These are phyloP conservation scores for Athetis lepigone DNA, from an alignment of 2,888 invertebrate genomes.

Conservation along the genomic window DNA sequence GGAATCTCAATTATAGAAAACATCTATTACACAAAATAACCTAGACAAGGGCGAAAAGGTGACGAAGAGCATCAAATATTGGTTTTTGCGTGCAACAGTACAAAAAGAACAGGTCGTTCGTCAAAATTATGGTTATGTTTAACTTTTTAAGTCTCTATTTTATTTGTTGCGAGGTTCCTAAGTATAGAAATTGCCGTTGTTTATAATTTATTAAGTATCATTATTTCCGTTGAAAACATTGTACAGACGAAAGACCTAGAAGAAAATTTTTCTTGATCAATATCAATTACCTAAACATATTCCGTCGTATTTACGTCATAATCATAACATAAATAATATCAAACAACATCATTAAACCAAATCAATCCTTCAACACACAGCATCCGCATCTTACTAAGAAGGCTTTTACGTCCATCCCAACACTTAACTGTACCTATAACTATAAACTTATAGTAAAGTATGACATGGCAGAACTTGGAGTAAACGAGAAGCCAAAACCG, in stretches of 20 bases:
- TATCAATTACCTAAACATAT: background rate
- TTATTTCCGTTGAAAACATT: background rate
- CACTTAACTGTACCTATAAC: slow-evolving; percentile 53
- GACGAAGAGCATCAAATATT: slow-evolving; percentile 13
- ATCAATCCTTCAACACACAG: slow-evolving; percentile 41
- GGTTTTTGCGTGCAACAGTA: slow-evolving; percentile 12
- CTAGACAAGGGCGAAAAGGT: slow-evolving; percentile 20
- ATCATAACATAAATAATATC: slow-evolving; percentile 29
- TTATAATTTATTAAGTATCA: slow-evolving; percentile 4
- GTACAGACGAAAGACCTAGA: background rate
- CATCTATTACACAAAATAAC: background rate
- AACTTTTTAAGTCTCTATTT: slow-evolving; percentile 18
- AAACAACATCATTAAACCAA: slow-evolving; percentile 20
- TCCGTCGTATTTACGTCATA: background rate
- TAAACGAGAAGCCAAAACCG: slow-evolving; percentile 85
- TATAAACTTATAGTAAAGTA: slow-evolving; percentile 66
- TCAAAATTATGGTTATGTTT: slow-evolving; percentile 20
- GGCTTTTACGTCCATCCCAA: slow-evolving; percentile 52
- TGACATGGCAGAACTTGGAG: slow-evolving; percentile 75
- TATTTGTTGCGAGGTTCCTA: slow-evolving; percentile 5
- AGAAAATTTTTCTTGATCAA: background rate
- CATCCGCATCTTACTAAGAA: slow-evolving; percentile 37
- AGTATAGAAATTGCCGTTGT: slow-evolving; percentile 1
- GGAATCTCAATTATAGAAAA: background rate
- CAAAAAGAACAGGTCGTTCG: slow-evolving; percentile 6